phyloP scores from a whole-genome alignment of 2,888 invertebrate species.

The Nezara viridula region DNA sequence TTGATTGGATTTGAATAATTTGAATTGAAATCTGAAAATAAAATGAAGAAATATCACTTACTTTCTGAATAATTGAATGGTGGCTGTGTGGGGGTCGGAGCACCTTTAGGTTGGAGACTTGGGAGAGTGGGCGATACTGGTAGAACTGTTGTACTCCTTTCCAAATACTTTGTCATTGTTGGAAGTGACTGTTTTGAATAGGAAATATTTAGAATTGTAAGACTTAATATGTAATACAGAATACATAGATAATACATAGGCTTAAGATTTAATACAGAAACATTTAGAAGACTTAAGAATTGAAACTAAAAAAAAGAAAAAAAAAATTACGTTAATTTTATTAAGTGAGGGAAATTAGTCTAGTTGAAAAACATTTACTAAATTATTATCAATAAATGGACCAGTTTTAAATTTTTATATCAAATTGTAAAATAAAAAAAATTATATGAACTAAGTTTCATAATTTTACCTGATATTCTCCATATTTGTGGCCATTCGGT shows the following conservation, averaged over 20 bases:
- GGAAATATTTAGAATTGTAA: neutral
- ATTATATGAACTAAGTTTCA: neutral
- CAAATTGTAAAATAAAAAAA: neutral
- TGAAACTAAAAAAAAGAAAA: too few relatives aligned
- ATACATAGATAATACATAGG: too few relatives aligned
- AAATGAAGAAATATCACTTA: conserved; percentile 49
- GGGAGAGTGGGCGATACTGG: conserved; percentile 78
- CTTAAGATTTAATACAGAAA: too few relatives aligned
- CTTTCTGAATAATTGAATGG: conserved; percentile 63
- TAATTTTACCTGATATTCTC: conserved; percentile 64
- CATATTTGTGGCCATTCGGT: conserved; percentile 65
- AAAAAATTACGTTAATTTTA: neutral
- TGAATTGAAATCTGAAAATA: neutral
- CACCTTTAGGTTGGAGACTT: conserved; percentile 60
- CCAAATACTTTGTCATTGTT: conserved; percentile 62
- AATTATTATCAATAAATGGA: neutral
- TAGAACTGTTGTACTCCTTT: conserved; percentile 66
- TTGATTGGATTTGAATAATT: neutral
- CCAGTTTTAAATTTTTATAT: too few relatives aligned
- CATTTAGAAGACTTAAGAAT: too few relatives aligned
- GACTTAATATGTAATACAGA: neutral
- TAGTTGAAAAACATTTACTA: neutral
- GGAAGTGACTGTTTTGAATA: conserved; percentile 60
- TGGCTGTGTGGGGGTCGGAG: conserved; percentile 61
- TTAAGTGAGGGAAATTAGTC: neutral